Conservation (phyloP, 2,113 vertebrate species). For the Chauna torquata region DNA sequence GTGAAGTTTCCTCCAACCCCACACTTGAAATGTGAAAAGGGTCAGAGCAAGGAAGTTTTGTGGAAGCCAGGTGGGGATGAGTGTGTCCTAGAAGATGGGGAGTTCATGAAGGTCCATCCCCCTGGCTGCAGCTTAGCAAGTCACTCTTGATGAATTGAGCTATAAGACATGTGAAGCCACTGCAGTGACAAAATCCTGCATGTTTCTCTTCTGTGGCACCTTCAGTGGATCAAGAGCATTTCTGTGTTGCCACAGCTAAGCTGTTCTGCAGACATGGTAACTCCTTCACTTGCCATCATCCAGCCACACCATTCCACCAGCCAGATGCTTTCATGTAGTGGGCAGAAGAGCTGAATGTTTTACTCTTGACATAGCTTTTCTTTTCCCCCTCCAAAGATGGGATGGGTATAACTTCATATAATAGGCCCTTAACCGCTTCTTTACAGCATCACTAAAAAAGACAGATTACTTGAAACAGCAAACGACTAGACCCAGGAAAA, state of each 20-base stretch:
- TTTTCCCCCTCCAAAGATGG: background rate
- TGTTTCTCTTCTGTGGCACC: background rate
- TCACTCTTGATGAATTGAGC: background rate
- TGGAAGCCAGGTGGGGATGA: fast-evolving
- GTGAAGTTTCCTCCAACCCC: background rate
- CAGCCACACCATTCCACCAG: background rate
- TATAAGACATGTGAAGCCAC: background rate
- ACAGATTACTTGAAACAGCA: conserved; percentile 11
- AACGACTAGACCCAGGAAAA: conserved; percentile 17
- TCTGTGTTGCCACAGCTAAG: background rate
- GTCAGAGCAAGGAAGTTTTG: background rate
- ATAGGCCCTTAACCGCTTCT: conserved; percentile 16
- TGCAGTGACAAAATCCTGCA: background rate
- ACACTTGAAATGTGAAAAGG: background rate
- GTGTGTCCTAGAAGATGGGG: fast-evolving
- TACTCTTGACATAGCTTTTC: background rate
- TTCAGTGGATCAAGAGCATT: background rate
- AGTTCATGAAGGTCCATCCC: background rate
- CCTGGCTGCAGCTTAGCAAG: background rate
- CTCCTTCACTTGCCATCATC: background rate
- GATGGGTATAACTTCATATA: conserved; percentile 10
- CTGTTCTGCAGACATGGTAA: background rate
- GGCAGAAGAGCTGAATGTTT: background rate
- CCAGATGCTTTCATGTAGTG: background rate
- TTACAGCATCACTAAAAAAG: conserved; percentile 60